phyloP scores from a whole-genome alignment of 1,140 invertebrate genomes.

The Ylistrum balloti region DNA sequence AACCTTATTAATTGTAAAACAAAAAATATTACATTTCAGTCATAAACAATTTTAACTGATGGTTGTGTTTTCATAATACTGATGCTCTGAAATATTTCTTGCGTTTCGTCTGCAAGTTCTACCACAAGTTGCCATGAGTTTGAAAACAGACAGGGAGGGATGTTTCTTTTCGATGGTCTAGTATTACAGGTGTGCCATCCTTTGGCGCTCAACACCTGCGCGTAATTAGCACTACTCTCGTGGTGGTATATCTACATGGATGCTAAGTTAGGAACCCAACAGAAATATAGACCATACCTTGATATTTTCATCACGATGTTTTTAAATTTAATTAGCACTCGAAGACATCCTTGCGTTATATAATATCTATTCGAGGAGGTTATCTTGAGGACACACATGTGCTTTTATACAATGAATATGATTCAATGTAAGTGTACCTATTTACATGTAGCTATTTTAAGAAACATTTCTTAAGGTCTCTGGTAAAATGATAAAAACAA shows the following conservation, averaged over 20 bases:
- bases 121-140: not conserved
- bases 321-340: not conserved
- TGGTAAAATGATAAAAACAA: too few relatives aligned
- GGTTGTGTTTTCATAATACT: not conserved
- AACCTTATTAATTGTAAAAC: not conserved
- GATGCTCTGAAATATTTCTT: not conserved
- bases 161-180: not conserved
- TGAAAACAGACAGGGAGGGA: not conserved
- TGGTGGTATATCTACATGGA: slow-evolving; percentile 27
- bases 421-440: too few relatives aligned
- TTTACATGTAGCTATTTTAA: too few relatives aligned
- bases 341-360: not conserved
- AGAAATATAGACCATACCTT: not conserved
- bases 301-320: slow-evolving; percentile 17
- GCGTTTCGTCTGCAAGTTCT: not conserved
- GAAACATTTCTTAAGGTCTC: too few relatives aligned
- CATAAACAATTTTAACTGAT: not conserved
- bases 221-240: slow-evolving; percentile 16
- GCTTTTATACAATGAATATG: too few relatives aligned
- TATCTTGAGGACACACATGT: not conserved
- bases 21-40: not conserved
- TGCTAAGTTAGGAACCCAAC: not conserved
- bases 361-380: not conserved
- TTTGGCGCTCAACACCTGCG: not conserved
- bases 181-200: not conserved